Conservation (phyloP, 2,113 vertebrate genomes). For the Chitala chitala region DNA sequence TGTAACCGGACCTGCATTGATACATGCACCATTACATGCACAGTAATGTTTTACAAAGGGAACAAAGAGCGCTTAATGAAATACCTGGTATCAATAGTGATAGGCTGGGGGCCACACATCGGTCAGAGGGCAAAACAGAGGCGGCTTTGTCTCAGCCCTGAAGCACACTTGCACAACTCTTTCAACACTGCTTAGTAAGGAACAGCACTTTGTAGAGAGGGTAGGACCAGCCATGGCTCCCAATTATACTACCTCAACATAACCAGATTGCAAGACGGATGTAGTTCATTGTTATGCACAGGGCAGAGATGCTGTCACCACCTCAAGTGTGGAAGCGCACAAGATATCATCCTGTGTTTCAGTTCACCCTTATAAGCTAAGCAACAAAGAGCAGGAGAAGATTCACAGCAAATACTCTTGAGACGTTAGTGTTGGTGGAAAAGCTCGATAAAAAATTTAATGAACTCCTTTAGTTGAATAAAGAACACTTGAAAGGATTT, state of each 20-base stretch:
- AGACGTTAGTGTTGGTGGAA: neutral
- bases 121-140: constrained; percentile 8
- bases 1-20: constrained; percentile 45
- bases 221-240: neutral
- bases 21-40: constrained; percentile 46
- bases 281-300: neutral
- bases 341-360: too few species aligned
- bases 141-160: neutral
- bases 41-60: constrained; percentile 42
- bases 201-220: neutral
- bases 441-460: too few species aligned
- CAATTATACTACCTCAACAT: neutral
- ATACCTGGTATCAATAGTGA: constrained; percentile 24
- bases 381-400: neutral
- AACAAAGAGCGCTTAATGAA: constrained; percentile 42
- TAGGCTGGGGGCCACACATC: neutral
- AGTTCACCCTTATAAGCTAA: too few species aligned
- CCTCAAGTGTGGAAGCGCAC: neutral
- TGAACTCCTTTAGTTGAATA: neutral
- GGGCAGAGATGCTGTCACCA: neutral
- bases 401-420: neutral
- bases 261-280: neutral
- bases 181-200: constrained; percentile 7
- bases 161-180: neutral
- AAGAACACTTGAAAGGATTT: neutral